Evolutionary conservation across 1,140 invertebrate genomes (phyloP).

Genomic region (Helicoverpa armigera): DNA sequence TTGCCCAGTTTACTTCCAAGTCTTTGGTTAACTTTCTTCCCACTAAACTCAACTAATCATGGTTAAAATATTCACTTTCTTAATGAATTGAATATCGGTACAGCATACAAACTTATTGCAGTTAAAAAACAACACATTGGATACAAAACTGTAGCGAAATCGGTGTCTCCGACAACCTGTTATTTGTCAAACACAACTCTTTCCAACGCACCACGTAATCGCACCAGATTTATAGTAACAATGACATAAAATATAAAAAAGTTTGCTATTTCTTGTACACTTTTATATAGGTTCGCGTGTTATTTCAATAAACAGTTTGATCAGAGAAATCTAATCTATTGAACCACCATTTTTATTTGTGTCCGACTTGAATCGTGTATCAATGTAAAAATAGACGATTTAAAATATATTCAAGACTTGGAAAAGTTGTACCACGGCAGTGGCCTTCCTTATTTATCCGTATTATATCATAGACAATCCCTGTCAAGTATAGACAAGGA

Average conservation of each 20-base stretch:
- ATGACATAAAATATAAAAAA: slow-evolving; percentile 62
- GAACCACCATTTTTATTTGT: slow-evolving; percentile 86
- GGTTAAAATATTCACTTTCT: slow-evolving; percentile 46
- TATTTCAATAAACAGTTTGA: slow-evolving; percentile 73
- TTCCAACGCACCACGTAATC: slow-evolving; percentile 74
- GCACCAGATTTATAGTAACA: slow-evolving; percentile 66
- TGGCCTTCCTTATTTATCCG: slow-evolving; percentile 54
- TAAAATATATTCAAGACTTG: slow-evolving; percentile 51
- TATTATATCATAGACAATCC: slow-evolving; percentile 57
- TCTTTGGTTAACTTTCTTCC: slow-evolving; percentile 46
- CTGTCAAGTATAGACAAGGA: slow-evolving; percentile 50
- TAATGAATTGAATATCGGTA: slow-evolving; percentile 44
- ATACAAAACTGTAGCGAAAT: slow-evolving; percentile 78
- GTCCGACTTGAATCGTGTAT: slow-evolving; percentile 83
- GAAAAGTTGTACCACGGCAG: slow-evolving; percentile 15
- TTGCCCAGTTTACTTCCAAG: slow-evolving; percentile 58
- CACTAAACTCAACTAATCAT: slow-evolving; percentile 32
- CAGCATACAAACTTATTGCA: slow-evolving; percentile 50
- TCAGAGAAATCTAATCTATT: slow-evolving; percentile 71
- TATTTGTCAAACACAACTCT: slow-evolving; percentile 83
- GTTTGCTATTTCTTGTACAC: slow-evolving; percentile 61
- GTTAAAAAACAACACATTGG: slow-evolving; percentile 71
- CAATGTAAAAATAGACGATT: slow-evolving; percentile 64
- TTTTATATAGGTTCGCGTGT: slow-evolving; percentile 57
- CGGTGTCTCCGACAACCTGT: slow-evolving; percentile 85